Base-by-base conservation (phyloP, 2,888 invertebrate species). In the Pharmacophagus antenor region DNA sequence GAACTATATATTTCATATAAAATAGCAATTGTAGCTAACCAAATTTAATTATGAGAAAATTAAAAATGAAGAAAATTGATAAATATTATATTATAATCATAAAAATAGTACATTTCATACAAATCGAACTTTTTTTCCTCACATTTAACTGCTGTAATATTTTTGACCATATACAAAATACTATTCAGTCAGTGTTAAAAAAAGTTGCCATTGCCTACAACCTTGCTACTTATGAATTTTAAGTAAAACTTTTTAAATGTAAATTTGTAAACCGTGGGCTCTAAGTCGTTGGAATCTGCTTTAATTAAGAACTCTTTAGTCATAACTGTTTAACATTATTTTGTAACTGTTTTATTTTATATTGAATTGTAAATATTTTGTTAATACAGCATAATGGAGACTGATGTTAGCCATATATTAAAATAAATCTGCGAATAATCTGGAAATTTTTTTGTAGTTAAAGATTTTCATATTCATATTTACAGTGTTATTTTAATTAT, bases 371-470 rank as follows among this genome's bases (percentile, higher is more conserved):
- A 70, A 71, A 70, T 74, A 76, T 65, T 69, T 73, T 69, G 64
- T 55, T 64, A 58, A 67, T 67, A 80, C 79, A 80, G 82, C 81
- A 80, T 76, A 76, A 69, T 82, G 76, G 84, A 80, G 82, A 87
- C 88, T 88, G 86, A 85, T 79, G 70, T 81, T 72, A 76, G 88
- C 87, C 87, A 88, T 87, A 84, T 64, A 44, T 21, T 17, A n/a
- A 17, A 49, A 49, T 25, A 49, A 23, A 49, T 18, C 15, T 44
- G 42, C 10, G 42, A 44, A 44, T 71, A 67, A 15, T 18, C 18
- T 17, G 17, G 18, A 1, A 17, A 42, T 42, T 42, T 20, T 44
- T 41, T n/a, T 6, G 18, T 6, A 44, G 18, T n/a, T 18, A 44
- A 15, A 37, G 37, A 2, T 44, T 44, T n/a, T 44, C 10, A 8